Evolutionary conservation across 2,888 invertebrate genomes (phyloP).

Genomic region (Hydriomena furcata): DNA sequence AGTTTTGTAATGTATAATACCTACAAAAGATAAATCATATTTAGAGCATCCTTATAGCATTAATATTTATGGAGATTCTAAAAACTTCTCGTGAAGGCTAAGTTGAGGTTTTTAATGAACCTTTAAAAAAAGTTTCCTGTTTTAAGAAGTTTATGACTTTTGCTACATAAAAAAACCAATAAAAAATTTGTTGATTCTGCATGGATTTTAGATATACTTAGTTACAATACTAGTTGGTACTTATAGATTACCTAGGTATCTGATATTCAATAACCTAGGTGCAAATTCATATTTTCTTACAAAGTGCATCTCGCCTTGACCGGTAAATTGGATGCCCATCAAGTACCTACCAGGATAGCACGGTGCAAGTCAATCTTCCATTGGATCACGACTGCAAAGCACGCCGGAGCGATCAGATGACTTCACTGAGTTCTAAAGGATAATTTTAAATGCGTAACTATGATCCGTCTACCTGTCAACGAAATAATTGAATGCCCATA

Average conservation of each 20-base stretch:
- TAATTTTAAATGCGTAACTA: constrained; percentile 28
- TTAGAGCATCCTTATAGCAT: constrained; percentile 13
- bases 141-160: constrained; percentile 36
- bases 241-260: too few relatives aligned
- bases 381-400: constrained; percentile 70
- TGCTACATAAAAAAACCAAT: too few relatives aligned
- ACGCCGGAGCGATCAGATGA: constrained; percentile 63
- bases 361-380: constrained; percentile 58
- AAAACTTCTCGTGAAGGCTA: constrained; percentile 43
- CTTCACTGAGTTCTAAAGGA: constrained; percentile 49
- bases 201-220: too few relatives aligned
- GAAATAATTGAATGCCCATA: neutral
- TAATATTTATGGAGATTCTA: constrained; percentile 10
- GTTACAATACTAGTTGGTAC: too few relatives aligned
- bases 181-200: too few relatives aligned
- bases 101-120: constrained; percentile 45
- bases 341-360: constrained; percentile 50
- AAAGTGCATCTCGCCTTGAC: constrained; percentile 29
- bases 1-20: neutral
- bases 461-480: constrained; percentile 1
- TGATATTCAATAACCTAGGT: constrained; percentile 1
- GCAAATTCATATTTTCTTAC: constrained; percentile 14
- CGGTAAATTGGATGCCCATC: constrained; percentile 45
- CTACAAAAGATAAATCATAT: constrained; percentile 6
- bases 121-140: constrained; percentile 47